Evolutionary conservation across 1,140 invertebrate genomes (phyloP), one percentile per base, ranked within the genome.

Genomic region (Drosophila watanabei): DNA sequence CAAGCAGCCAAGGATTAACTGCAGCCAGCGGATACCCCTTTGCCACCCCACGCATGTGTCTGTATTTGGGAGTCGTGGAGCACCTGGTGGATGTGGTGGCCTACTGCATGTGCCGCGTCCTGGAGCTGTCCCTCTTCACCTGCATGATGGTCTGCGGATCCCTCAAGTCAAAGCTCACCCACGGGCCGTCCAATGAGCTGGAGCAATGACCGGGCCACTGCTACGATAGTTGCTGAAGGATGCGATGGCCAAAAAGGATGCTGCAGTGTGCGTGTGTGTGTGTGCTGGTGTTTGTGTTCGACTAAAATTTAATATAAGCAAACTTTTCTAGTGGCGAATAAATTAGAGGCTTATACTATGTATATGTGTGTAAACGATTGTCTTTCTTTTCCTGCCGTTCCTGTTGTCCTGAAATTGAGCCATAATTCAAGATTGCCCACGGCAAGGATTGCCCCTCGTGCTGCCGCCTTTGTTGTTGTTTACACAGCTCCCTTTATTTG

Each of bases 31-130:
- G 16, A n/a, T 3, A 52, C 10, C 14, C 18, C 10, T 32, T 18
- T 5, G 18, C 48, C 24, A 32, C 11, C 20, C 32, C 49, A 32
- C 68, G 64, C 32, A 71, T 91, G 84, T 91, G 88, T 71, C 65
- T 91, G 43, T 91, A 91, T 65, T 82, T 91, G 81, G 88, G 88
- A 39, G 88, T 88, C 28, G 76, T 70, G 39, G 88, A 87, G 49
- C 69, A 91, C 70, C 71, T 91, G 52, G 71, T 91, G 57, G 88
- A 91, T 61, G 64, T 91, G 58, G 82, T 88, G n/a, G 84, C 84
- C 54, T 91, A 82, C 69, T 88, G 84, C 57, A 80, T 91, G 46
- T 91, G 88, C 73, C 88, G 88, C 20, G 71, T 91, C 56, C 48
- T 91, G 79, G 88, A 91, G 82, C 49, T 88, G 9, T 91, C 88